Evolutionary conservation across 2,888 invertebrate species (phyloP).

Genomic region (Camptogramma bilineatum): DNA sequence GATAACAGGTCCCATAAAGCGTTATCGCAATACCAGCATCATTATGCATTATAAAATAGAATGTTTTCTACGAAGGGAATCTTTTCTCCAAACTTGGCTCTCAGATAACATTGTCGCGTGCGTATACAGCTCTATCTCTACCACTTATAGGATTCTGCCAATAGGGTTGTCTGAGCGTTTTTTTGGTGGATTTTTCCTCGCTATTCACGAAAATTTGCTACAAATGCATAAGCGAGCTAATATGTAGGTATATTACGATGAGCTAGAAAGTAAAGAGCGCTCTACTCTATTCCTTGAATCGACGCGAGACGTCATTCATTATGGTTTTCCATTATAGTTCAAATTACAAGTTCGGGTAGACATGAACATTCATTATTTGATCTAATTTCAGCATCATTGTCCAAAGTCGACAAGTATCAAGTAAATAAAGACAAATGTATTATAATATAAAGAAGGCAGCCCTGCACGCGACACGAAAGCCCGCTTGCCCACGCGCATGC

Average conservation of each 20-base stretch:
- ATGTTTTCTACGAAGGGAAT: constrained; percentile 79
- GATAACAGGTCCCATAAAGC: constrained; percentile 78
- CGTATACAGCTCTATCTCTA: constrained; percentile 62
- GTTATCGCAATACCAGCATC: constrained; percentile 73
- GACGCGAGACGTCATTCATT: too few species aligned
- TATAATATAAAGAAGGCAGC: constrained; percentile 15
- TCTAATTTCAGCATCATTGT: too few species aligned
- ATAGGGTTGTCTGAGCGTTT: constrained; percentile 14
- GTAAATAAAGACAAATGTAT: constrained; percentile 18
- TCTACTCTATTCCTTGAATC: too few species aligned
- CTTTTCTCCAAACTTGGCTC: constrained; percentile 75
- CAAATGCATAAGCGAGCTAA: too few species aligned
- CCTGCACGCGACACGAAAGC: constrained; percentile 32
- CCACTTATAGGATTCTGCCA: constrained; percentile 2
- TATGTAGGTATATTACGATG: too few species aligned
- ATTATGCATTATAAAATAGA: constrained; percentile 80
- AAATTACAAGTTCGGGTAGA: too few species aligned
- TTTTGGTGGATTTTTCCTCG: neutral
- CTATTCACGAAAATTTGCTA: neutral
- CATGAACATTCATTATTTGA: too few species aligned
- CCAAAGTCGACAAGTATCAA: too few species aligned
- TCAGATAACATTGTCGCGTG: constrained; percentile 82
- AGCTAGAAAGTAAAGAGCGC: too few species aligned
- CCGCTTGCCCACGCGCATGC: constrained; percentile 54
- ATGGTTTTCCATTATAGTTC: too few species aligned